Base-by-base conservation (phyloP, 2,888 invertebrate genomes). In the Atethmia centrago region DNA sequence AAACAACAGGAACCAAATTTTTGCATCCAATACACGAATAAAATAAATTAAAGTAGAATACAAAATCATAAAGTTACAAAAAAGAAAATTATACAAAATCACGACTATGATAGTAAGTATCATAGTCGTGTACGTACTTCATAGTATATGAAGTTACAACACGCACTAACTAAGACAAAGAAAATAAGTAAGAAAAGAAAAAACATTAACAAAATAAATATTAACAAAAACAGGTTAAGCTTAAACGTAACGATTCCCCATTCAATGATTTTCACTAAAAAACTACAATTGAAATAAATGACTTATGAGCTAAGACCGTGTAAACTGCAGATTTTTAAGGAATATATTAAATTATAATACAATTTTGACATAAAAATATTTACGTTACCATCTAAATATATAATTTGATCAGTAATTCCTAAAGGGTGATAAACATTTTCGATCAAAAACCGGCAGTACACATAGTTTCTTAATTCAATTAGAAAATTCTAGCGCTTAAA, bases 211-310 rank as follows among this genome's bases (percentile, higher is more conserved):
- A 95, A 94, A 94, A 94, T 94, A 93, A 94, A 94, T 93, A 93
- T 92, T 92, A 95, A 95, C 94, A 94, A 92, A 93, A 94, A 95
- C 92, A 93, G 71, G 88, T 89, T 53, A 91, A 92, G 93, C 95
- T 94, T 96, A 96, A 96, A 96, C 96, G 96, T 96, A 96, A 95
- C 95, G 93, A 94, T 96, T 96, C 95, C 96, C 96, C 96, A 88
- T 92, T 92, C 82, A 87, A 88, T 92, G 82, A 88, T 87, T 88
- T 83, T 88, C 67, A 87, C 77, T 86, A 90, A 89, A 61, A 82
- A 71, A 83, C 87, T 89, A 88, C 75, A 55, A 56, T 75, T 74
- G 19, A 71, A 74, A 70, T 71, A 64, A 71, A 84, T 61, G 74
- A 74, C 40, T 36, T 81, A 84, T 70, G 28, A 75, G 45, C 81